Evolutionary conservation across 37 sponge, comb jelly and placozoan species (phyloP), one percentile per base, ranked within the genome.

Genomic region (Chondrilla cf. caribensis): DNA sequence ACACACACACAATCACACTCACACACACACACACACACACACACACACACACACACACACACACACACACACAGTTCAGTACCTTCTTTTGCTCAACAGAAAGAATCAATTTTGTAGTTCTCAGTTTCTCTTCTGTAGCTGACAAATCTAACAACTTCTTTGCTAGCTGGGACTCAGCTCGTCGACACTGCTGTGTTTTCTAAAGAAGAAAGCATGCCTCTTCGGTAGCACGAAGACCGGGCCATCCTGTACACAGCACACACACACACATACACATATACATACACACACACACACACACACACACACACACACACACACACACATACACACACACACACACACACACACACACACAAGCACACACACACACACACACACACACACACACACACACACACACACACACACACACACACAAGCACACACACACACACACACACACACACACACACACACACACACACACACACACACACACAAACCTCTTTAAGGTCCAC

Each of bases 101-200:
- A 38, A 73, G 41, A 17, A 36, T n/a, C 44, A 73, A 15, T 42
- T 38, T 39, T 3, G 44, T 42, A 21, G 31, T 32, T 38, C 76
- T 36, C 2, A 73, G 76, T 11, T 75, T 47, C 54, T 58, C 55
- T 32, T 81, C 65, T 6, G 15, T 41, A 2, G 55, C 77, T 44
- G 75, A 26, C 4, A 64, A 0, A 25, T 86, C 87, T 62, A 55
- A 70, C 28, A 81, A 19, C 44, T 60, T 79, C 54, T 88, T 88
- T 19, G 84, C 84, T 1, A 88, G 73, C 38, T 83, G 62, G 17
- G 88, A 88, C 31, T 83, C 84, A 28, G 42, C 24, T 72, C 73
- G n/a, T 24, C 79, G 28, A 19, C 40, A 82, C 15, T 41, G 37
- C 21, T 37, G 21, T 0, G 58, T 14, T 37, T 79, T 70, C 81